These are phyloP conservation scores for Aphyosemion australe DNA, from an alignment of 2,113 vertebrate genomes.

Conservation along the genomic window DNA sequence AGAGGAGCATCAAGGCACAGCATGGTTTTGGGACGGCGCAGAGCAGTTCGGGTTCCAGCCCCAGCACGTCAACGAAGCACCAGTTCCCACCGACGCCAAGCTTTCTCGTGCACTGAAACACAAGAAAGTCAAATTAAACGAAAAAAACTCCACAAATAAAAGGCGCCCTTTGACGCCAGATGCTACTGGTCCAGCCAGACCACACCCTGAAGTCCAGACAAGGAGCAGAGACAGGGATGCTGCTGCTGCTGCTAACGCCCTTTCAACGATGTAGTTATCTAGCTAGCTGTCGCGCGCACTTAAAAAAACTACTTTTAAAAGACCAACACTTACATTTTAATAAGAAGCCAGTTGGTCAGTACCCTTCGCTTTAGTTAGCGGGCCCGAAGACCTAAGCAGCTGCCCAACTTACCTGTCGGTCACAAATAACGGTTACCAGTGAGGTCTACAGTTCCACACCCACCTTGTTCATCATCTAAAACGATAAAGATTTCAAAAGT, in stretches of 20 bases:
- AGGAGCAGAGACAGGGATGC: not conserved
- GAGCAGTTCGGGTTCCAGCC: constrained; percentile 87
- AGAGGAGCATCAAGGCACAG: constrained; percentile 91
- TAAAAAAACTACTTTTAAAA: not conserved
- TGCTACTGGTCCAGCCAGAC: constrained; percentile 60
- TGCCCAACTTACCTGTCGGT: constrained; percentile 44
- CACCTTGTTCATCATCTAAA: constrained; percentile 83
- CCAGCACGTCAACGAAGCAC: constrained; percentile 91
- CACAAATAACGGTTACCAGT: not conserved
- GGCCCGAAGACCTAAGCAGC: not conserved
- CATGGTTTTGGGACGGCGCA: constrained; percentile 84
- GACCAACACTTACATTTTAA: not conserved
- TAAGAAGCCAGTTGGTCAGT: not conserved
- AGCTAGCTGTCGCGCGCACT: not conserved
- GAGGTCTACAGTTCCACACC: constrained; percentile 39
- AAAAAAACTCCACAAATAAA: no score
- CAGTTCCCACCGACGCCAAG: constrained; percentile 86
- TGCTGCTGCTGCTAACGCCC: constrained; percentile 37
- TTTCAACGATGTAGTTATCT: not conserved
- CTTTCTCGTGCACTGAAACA: constrained; percentile 84
- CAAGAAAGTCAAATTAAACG: not conserved
- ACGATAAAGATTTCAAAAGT: constrained; percentile 28
- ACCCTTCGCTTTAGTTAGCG: not conserved
- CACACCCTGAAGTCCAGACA: constrained; percentile 68
- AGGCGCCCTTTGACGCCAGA: not conserved